phyloP scores from a whole-genome alignment of 1,140 invertebrate genomes.

The Propsilocerus akamusi region DNA sequence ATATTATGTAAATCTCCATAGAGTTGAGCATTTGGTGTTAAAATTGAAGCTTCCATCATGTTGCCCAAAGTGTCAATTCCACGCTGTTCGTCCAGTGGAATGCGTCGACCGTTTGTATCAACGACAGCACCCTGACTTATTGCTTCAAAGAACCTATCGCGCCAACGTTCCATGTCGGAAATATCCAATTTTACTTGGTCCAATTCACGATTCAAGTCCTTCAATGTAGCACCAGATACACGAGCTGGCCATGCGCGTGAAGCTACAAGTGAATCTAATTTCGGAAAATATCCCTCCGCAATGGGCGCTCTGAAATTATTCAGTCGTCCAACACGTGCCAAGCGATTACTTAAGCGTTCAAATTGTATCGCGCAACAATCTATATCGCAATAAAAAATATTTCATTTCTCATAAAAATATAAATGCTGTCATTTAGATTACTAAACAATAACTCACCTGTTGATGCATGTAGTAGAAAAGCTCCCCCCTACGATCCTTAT shows the following conservation, averaged over 20 bases:
- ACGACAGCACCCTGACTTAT: constrained; percentile 38
- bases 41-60: constrained; percentile 23
- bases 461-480: constrained; percentile 41
- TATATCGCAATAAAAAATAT: not conserved
- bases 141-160: constrained; percentile 45
- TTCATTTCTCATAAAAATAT: not conserved
- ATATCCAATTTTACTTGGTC: constrained; percentile 12
- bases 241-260: constrained; percentile 29
- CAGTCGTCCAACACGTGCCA: constrained; percentile 11
- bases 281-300: constrained; percentile 17
- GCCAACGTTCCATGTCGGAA: constrained; percentile 30
- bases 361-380: constrained; percentile 12
- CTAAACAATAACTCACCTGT: constrained; percentile 26
- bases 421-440: constrained; percentile 15
- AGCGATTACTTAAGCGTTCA: constrained; percentile 16
- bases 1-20: constrained; percentile 40
- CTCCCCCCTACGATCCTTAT: constrained; percentile 37
- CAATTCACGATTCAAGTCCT: constrained; percentile 11
- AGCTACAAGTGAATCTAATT: constrained; percentile 14
- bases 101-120: constrained; percentile 23
- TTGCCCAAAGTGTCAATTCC: constrained; percentile 30
- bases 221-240: constrained; percentile 12
- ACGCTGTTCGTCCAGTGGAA: constrained; percentile 26
- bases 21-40: constrained; percentile 24
- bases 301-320: constrained; percentile 12